Evolutionary conservation across 2,797 vertebrate species (phyloP).

Genomic region (Ctenopoma kingsleyae): DNA sequence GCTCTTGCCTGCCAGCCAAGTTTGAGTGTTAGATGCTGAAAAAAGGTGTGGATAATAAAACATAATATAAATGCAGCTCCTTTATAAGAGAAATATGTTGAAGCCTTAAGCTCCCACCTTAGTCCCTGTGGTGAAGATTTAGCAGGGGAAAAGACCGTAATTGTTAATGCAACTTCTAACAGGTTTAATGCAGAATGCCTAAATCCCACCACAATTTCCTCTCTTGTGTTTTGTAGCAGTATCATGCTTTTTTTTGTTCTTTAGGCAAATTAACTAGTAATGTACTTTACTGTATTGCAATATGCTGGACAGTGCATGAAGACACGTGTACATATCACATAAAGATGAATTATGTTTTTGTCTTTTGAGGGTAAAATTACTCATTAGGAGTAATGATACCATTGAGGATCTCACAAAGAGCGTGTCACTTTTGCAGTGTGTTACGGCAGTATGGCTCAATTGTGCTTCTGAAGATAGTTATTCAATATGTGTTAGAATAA

Average conservation of each 20-base stretch:
- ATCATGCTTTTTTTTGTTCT: neutral
- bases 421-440: too few relatives aligned
- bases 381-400: too few relatives aligned
- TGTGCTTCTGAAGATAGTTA: neutral
- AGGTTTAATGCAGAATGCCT: constrained; percentile 10
- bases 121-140: constrained; percentile 12
- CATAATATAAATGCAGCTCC: constrained; percentile 15
- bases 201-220: constrained; percentile 11
- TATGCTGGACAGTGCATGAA: neutral
- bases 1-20: constrained; percentile 30
- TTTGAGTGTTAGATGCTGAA: constrained; percentile 32
- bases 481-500: neutral
- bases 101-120: constrained; percentile 20
- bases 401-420: too few relatives aligned
- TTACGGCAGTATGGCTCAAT: too few relatives aligned
- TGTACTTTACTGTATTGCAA: neutral
- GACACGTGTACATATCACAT: constrained; percentile 3
- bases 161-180: neutral
- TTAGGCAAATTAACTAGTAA: constrained; percentile 9
- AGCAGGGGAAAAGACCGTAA: constrained; percentile 14
- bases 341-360: neutral
- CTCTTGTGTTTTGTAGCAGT: neutral
- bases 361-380: too few relatives aligned
- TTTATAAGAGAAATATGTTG: constrained; percentile 8
- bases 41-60: constrained; percentile 49